Evolutionary conservation across 2,113 vertebrate genomes (phyloP), one percentile per base, ranked within the genome.

Genomic region (Pungitius pungitius): DNA sequence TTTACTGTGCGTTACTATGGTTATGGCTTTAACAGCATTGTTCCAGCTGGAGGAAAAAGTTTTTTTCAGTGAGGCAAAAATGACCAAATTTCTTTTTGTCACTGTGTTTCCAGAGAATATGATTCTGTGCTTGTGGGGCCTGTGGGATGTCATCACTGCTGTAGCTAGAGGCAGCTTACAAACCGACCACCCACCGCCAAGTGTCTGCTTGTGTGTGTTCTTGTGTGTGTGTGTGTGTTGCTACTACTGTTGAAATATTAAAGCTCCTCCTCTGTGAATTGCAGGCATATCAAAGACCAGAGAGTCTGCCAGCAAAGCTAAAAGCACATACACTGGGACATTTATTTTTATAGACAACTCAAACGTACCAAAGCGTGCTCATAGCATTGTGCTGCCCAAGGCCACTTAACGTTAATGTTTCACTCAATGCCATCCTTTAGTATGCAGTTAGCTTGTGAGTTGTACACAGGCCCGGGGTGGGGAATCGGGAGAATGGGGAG

Each of bases 211-310:
- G 33, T 27, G 73, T 27, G 40, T 43, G 30, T 42, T 49, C 33
- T 69, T 26, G 71, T 39, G 60, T 37, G 47, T 47, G 72, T 40
- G 52, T 67, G 69, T 68, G 74, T 60, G 58, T 77, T 0, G 1
- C n/a, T 61, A 47, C 65, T 67, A 22, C 76, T 79, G 22, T 67
- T 71, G 45, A 64, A 80, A 82, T 82, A 84, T 82, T 83, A 69
- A 78, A 68, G 79, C 58, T 64, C 7, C 56, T 58, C 78, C 75
- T 79, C 9, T 37, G 75, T 76, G 80, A 75, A 80, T 30, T 57
- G 73, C 64, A 76, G 64, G 22, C 62, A 60, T 79, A 81, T 87
- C 77, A 85, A 87, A 88, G 73, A 58, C 33, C 30, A 45, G 54
- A 12, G 60, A 30, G 65, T 75, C 83, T 80, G 47, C 57, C 78